These are phyloP conservation scores for Tinea pellionella DNA, from an alignment of 2,888 invertebrate species.

Conservation along the genomic window DNA sequence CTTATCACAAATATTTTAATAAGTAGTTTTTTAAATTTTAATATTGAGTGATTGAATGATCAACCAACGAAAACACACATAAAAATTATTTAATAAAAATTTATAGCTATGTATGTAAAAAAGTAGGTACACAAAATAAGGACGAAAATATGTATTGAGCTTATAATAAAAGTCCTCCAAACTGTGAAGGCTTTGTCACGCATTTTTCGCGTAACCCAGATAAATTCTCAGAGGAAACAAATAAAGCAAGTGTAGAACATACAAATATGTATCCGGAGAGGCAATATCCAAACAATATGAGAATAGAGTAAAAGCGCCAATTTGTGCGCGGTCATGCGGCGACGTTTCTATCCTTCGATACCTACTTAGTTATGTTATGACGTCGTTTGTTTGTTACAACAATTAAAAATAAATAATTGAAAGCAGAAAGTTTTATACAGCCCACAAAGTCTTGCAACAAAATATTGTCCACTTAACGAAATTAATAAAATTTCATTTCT, in stretches of 20 bases:
- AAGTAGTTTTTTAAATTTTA: no score
- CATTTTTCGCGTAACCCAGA: constrained; percentile 15
- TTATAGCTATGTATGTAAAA: neutral
- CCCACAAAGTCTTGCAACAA: neutral
- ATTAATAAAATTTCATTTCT: constrained; percentile 1
- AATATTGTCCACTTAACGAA: neutral
- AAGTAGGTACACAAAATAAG: neutral
- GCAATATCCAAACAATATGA: constrained; percentile 35
- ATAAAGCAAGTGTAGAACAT: constrained; percentile 14
- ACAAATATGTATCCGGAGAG: constrained; percentile 20
- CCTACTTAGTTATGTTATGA: neutral
- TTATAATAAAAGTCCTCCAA: constrained; percentile 10
- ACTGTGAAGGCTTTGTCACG: constrained; percentile 11
- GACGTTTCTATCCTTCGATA: neutral
- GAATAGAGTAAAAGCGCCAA: constrained; percentile 41
- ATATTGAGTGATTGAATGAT: no score
- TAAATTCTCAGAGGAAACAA: constrained; percentile 12
- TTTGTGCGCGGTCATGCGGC: constrained; percentile 36
- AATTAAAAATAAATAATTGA: no score
- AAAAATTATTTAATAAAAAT: neutral
- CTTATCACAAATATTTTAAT: no score
- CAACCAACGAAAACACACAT: no score
- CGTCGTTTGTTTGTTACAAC: no score
- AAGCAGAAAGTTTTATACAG: neutral
- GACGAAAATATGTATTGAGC: constrained; percentile 9